Percentiles rank a stretch among this genome's conserved stretches.
Evolutionary conservation across 2,797 vertebrate genomes (phyloP).

Genomic region (Aphelocoma californica): DNA sequence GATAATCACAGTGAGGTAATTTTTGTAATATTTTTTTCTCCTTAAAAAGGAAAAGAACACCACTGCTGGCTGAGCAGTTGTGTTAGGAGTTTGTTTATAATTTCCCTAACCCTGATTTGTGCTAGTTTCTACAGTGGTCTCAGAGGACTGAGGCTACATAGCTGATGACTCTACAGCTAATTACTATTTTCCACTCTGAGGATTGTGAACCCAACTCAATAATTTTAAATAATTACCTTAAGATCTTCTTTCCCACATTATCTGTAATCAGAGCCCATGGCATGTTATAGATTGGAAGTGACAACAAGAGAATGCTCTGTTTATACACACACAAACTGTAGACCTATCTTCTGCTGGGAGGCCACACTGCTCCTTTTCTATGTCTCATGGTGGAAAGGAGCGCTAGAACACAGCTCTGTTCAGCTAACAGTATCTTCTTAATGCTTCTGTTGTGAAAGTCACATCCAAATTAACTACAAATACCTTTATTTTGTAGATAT

Average conservation of each 20-base stretch:
- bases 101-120: not conserved
- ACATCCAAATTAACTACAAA: not conserved
- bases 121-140: not conserved
- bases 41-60: not conserved
- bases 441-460: not conserved
- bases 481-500: slow-evolving; percentile 75
- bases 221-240: not conserved
- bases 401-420: not conserved
- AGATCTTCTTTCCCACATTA: not conserved
- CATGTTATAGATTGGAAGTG: not conserved
- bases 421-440: not conserved
- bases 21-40: too few species aligned
- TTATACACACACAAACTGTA: not conserved
- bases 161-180: not conserved
- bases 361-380: not conserved
- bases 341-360: not conserved
- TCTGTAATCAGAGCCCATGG: not conserved
- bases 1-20: not conserved
- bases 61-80: not conserved
- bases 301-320: not conserved
- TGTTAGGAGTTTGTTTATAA: not conserved
- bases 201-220: not conserved
- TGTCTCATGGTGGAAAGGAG: not conserved
- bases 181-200: not conserved
- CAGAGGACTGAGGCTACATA: not conserved